Evolutionary conservation across 2,888 invertebrate species (phyloP), one percentile per base, ranked within the genome.

Genomic region (Sylvicola fuscatus): DNA sequence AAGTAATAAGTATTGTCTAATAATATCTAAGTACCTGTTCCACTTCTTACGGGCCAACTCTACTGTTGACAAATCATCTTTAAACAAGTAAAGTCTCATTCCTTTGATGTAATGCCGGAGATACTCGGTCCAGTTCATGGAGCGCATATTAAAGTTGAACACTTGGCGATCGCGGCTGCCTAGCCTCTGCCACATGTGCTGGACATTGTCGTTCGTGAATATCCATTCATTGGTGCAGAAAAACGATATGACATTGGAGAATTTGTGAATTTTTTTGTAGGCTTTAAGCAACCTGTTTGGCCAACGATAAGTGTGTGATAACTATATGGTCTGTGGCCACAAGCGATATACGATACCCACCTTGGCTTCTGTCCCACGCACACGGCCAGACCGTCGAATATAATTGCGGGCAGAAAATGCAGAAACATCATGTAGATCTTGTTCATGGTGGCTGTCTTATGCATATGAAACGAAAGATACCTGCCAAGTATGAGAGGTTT

Each of bases 221-320:
- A 49, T 50, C 66, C 83, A 82, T 40, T 77, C 68, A 16, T 68
- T 60, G 11, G 67, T 70, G 35, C 70, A 69, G 58, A 86, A 86
- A 53, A 73, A 80, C 1, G 70, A 61, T n/a, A 86, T 50, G 0
- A 75, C 72, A 3, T 68, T 65, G 2, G 74, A 64, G 41, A 83
- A 75, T 52, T 75, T 76, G 52, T 80, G 74, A 32, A 86, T 68
- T 52, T 78, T 80, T 42, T 62, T 66, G 53, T 82, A 82, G 32
- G 76, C 66, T 44, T 70, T 73, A 45, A 79, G 55, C 62, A 82
- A 65, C 53, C 74, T 83, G 64, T n/a, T n/a, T n/a, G 33, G 47
- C 44, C 42, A 32, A n/a, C n/a, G 8, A 32, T 26, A 34, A 35
- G 13, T 14, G 26, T 34, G 14, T 38, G 13, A 11, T 12, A 27